These are phyloP conservation scores for Chromoteleia sp. DNA, from an alignment of 2,888 invertebrate genomes.

Conservation along the genomic window DNA sequence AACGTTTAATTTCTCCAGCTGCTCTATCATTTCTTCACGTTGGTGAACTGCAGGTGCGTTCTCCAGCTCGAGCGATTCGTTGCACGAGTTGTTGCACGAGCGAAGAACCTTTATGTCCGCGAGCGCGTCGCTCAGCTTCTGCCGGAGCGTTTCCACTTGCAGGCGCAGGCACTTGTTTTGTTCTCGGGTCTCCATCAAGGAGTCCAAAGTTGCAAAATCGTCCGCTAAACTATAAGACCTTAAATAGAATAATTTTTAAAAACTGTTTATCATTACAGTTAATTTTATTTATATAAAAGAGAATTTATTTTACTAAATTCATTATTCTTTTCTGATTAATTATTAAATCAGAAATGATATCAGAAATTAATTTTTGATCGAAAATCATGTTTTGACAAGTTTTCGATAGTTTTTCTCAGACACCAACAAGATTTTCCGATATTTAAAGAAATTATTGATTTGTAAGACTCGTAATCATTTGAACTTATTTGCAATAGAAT, in stretches of 20 bases:
- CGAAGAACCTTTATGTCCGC: constrained; percentile 90
- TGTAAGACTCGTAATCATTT: too few relatives aligned
- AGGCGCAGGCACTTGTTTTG: constrained; percentile 86
- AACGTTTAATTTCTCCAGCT: constrained; percentile 88
- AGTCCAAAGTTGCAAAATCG: constrained; percentile 76
- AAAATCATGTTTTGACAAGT: too few relatives aligned
- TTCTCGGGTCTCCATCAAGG: constrained; percentile 85
- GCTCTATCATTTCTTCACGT: constrained; percentile 89
- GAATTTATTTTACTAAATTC: too few relatives aligned
- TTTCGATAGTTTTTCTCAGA: too few relatives aligned
- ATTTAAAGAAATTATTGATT: too few relatives aligned
- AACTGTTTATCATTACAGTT: too few relatives aligned
- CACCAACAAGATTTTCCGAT: too few relatives aligned
- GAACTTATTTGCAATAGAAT: too few relatives aligned
- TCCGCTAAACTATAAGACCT: constrained; percentile 73
- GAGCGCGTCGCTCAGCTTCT: constrained; percentile 89
- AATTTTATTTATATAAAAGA: too few relatives aligned
- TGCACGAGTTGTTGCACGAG: constrained; percentile 82
- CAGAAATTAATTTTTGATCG: too few relatives aligned
- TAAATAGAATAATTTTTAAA: not conserved
- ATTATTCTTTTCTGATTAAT: too few relatives aligned
- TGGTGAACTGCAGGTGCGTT: constrained; percentile 86
- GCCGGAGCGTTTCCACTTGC: constrained; percentile 89
- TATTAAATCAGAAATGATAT: too few relatives aligned
- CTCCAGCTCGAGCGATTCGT: constrained; percentile 73